Evolutionary conservation across 2,797 vertebrate genomes (phyloP).

Genomic region (Dendrocincla fuliginosa): DNA sequence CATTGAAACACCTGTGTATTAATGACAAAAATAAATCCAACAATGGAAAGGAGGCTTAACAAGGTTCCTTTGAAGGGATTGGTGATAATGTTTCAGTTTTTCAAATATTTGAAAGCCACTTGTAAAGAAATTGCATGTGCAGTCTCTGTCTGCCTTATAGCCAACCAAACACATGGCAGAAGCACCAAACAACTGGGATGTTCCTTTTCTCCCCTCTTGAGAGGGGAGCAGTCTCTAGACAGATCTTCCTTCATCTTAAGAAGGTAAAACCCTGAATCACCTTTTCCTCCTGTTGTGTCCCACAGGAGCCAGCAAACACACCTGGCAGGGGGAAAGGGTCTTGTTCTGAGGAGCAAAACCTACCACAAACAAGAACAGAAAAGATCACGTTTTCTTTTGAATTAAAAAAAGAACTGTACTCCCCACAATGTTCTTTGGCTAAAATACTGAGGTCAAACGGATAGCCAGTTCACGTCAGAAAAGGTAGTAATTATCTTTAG

Average conservation of each 20-base stretch:
- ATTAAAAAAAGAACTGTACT: neutral
- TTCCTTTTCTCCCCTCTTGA: neutral
- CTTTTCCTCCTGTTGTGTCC: neutral
- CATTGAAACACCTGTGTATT: neutral
- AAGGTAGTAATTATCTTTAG: constrained; percentile 40
- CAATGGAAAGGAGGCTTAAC: neutral
- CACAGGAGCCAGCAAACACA: neutral
- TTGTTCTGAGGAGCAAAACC: neutral
- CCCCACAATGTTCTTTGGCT: neutral
- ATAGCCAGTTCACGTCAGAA: neutral
- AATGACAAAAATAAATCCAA: neutral
- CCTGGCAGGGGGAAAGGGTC: neutral
- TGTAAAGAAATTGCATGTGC: neutral
- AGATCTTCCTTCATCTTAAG: neutral
- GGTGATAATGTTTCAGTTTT: neutral
- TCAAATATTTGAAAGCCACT: neutral
- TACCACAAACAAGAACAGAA: neutral
- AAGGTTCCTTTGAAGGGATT: neutral
- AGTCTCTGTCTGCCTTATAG: neutral
- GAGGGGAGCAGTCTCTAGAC: neutral
- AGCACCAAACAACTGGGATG: neutral
- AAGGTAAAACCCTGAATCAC: neutral
- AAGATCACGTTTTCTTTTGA: neutral
- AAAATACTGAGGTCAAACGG: constrained; percentile 12
- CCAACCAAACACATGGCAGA: neutral